A percentile compares a stretch with the other conserved stretches of the same genome.
These are phyloP conservation scores for Ceratina japonica DNA, from an alignment of 1,140 invertebrate species.

Conservation along the genomic window DNA sequence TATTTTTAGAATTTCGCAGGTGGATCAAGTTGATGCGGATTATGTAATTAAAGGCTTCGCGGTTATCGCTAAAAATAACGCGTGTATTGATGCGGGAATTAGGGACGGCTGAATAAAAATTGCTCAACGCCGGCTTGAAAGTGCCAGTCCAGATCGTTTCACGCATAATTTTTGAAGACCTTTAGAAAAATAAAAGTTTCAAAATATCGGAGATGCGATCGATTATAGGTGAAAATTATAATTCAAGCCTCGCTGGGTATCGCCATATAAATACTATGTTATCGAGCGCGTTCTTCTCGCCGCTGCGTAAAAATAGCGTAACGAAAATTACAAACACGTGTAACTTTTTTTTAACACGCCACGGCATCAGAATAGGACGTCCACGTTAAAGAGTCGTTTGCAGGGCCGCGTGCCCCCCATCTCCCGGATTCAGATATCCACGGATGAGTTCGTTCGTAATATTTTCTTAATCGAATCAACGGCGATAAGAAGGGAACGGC, in stretches of 20 bases:
- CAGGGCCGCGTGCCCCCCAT: no score
- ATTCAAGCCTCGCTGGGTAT: neutral
- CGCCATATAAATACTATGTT: neutral
- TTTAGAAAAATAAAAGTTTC: slow-evolving; percentile 16
- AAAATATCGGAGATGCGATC: slow-evolving; percentile 28
- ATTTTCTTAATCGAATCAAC: slow-evolving; percentile 20
- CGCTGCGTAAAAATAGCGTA: neutral
- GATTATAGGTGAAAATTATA: slow-evolving; percentile 7
- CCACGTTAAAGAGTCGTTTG: no score
- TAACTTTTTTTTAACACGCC: no score
- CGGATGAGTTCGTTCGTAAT: neutral
- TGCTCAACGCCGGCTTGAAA: neutral
- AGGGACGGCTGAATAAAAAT: neutral
- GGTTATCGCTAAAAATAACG: neutral
- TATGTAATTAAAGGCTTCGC: neutral
- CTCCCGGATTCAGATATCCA: neutral
- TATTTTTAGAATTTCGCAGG: neutral
- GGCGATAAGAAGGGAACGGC: slow-evolving; percentile 2
- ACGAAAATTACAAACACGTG: neutral
- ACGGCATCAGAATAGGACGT: no score
- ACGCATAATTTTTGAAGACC: slow-evolving; percentile 8
- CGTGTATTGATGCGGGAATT: neutral
- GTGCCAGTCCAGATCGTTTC: neutral
- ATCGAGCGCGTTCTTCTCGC: slow-evolving; percentile 4
- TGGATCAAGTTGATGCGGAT: neutral